phyloP scores from a whole-genome alignment of 2,888 invertebrate genomes.

The Polyommatus iphigenia region DNA sequence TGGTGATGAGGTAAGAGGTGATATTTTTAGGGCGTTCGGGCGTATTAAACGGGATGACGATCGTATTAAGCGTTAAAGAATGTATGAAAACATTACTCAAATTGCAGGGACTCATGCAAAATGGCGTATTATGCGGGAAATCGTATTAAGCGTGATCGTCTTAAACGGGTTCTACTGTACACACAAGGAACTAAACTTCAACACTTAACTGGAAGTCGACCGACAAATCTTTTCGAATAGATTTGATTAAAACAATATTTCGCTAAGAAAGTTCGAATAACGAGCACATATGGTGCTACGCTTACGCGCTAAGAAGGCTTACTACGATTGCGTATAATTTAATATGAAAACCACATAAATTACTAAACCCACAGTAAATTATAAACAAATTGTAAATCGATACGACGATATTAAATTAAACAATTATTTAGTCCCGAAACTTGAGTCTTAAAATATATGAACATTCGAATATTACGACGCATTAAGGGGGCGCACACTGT shows the following conservation, averaged over 20 bases:
- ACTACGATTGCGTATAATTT: slow-evolving; percentile 15
- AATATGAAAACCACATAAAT: slow-evolving; percentile 30
- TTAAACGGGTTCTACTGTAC: too few relatives aligned
- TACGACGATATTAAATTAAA: slow-evolving; percentile 32
- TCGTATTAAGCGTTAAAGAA: too few relatives aligned
- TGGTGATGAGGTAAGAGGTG: too few relatives aligned
- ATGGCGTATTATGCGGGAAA: too few relatives aligned
- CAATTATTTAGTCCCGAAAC: slow-evolving; percentile 33
- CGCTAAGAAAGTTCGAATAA: slow-evolving; percentile 23
- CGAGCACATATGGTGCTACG: slow-evolving; percentile 22
- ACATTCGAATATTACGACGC: slow-evolving; percentile 35
- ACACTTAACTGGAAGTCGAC: slow-evolving; percentile 3
- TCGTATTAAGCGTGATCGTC: too few relatives aligned
- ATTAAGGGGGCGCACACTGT: slow-evolving; percentile 35
- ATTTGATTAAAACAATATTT: slow-evolving; percentile 21
- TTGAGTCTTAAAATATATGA: slow-evolving; percentile 33
- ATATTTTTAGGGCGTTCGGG: too few relatives aligned
- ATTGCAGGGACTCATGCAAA: too few relatives aligned
- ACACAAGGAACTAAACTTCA: neutral
- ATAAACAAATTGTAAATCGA: slow-evolving; percentile 31
- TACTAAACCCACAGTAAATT: slow-evolving; percentile 31
- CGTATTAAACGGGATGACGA: too few relatives aligned
- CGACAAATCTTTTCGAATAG: slow-evolving; percentile 12
- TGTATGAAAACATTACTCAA: too few relatives aligned
- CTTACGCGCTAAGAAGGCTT: neutral